Evolutionary conservation across 2,797 vertebrate genomes (phyloP), one percentile per base, ranked within the genome.

Genomic region (Cephalopachus bancanus): DNA sequence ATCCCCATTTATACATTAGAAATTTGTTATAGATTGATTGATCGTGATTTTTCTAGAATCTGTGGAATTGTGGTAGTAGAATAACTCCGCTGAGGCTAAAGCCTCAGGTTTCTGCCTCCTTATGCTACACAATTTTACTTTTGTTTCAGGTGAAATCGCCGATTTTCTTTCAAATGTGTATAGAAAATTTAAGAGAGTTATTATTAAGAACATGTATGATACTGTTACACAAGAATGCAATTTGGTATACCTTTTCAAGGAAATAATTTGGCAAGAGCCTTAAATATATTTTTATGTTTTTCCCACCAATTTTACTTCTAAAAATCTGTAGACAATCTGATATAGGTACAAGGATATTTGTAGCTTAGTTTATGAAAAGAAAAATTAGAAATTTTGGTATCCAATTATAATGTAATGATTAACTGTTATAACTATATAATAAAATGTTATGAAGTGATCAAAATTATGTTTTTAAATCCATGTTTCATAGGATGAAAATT

Each of bases 241-340:
- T 85, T 94, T 80, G 22, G 22, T 59, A 17, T 1, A 81, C 2
- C 12, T 89, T 84, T 95, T 65, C 60, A 37, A 16, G 83, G 76
- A 96, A 64, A 49, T 33, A 81, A 33, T 87, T 94, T 94, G 91
- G 12, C 57, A 95, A 89, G 37, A 28, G 30, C 49, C 28, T 75
- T 97, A n/a, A 89, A 91, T n/a, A 44, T 79, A 3, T 44, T 96
- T 95, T 81, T 78, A 24, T 53, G 71, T 75, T 87, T 96, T 92
- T 62, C 5, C n/a, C 16, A 81, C 8, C 81, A 65, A 89, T 92
- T 85, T 96, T 92, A 55, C 37, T 81, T 92, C 16, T 86, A 83
- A 94, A 94, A 84, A 69, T 75, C 20, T 79, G 10, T 89, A 90
- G n/a, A 44, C 59, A 83, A 37, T 80, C 30, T 49, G 14, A 65